These are phyloP conservation scores for Pardosa pseudoannulata DNA, from an alignment of 2,888 invertebrate genomes.

Conservation along the genomic window DNA sequence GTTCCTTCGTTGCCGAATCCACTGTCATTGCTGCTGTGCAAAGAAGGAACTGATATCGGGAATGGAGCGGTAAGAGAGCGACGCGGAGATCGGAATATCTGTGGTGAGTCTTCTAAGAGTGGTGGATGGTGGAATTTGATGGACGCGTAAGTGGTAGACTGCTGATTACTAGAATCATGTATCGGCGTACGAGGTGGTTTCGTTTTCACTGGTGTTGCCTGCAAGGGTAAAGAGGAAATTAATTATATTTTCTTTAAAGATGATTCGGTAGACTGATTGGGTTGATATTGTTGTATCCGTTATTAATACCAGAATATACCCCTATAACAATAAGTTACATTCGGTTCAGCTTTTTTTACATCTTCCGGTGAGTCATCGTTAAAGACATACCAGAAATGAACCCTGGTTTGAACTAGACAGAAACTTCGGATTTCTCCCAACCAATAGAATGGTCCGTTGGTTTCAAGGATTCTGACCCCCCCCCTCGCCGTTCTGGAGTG, in stretches of 20 bases:
- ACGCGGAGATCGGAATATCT: conserved; percentile 73
- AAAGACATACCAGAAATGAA: not conserved
- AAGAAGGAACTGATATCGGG: conserved; percentile 75
- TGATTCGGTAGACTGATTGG: too few relatives aligned
- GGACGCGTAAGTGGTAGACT: conserved; percentile 51
- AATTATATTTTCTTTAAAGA: too few relatives aligned
- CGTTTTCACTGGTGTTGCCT: conserved; percentile 49
- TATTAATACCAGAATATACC: too few relatives aligned
- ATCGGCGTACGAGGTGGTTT: conserved; percentile 45
- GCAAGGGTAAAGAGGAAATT: not conserved
- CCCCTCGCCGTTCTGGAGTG: too few relatives aligned
- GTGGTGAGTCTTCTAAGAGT: conserved; percentile 40
- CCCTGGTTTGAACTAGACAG: too few relatives aligned
- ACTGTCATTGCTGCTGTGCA: conserved; percentile 94
- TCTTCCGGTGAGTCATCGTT: too few relatives aligned
- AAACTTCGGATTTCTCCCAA: too few relatives aligned
- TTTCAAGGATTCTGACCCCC: too few relatives aligned
- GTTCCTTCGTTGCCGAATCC: conserved; percentile 89
- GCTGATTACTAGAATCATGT: conserved; percentile 43
- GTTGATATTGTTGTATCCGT: too few relatives aligned
- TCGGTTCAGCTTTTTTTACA: too few relatives aligned
- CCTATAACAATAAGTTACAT: too few relatives aligned
- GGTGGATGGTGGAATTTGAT: conserved; percentile 65
- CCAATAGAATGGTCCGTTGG: too few relatives aligned
- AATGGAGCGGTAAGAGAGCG: conserved; percentile 67